A percentile compares a stretch with the other conserved stretches of the same genome.
Evolutionary conservation across 1,140 invertebrate genomes (phyloP).

Genomic region (Zaprionus nigranus): DNA sequence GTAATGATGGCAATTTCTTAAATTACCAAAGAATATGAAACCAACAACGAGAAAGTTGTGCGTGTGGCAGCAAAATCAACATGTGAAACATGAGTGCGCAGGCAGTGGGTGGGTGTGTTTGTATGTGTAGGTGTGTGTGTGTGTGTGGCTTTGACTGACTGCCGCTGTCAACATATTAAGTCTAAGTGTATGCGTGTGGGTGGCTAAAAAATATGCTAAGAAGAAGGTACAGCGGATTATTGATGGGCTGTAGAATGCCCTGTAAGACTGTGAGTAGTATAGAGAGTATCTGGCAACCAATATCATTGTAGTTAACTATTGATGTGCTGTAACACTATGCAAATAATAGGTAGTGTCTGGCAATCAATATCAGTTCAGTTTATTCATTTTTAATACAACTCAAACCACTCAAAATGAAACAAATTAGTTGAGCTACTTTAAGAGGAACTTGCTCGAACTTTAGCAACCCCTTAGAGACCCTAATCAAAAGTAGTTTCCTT

Average conservation of each 20-base stretch:
- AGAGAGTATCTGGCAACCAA: too few relatives aligned
- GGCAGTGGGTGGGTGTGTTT: not conserved
- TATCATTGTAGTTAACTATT: too few relatives aligned
- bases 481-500: constrained; percentile 2
- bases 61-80: constrained; percentile 41
- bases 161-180: constrained; percentile 79
- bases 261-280: not conserved
- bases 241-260: not conserved
- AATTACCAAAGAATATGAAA: constrained; percentile 53
- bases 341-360: not conserved
- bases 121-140: constrained; percentile 2
- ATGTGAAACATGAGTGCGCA: constrained; percentile 40
- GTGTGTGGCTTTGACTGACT: constrained; percentile 66
- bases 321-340: not conserved
- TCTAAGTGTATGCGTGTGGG: constrained; percentile 47
- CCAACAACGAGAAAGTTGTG: constrained; percentile 3
- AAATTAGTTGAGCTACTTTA: not conserved
- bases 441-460: not conserved
- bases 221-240: not conserved
- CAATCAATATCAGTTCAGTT: not conserved
- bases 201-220: constrained; percentile 66
- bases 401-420: not conserved
- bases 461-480: not conserved
- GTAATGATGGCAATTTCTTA: constrained; percentile 58
- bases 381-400: not conserved